These are phyloP conservation scores for Carcina quercana DNA, from an alignment of 2,888 invertebrate genomes.

Conservation along the genomic window DNA sequence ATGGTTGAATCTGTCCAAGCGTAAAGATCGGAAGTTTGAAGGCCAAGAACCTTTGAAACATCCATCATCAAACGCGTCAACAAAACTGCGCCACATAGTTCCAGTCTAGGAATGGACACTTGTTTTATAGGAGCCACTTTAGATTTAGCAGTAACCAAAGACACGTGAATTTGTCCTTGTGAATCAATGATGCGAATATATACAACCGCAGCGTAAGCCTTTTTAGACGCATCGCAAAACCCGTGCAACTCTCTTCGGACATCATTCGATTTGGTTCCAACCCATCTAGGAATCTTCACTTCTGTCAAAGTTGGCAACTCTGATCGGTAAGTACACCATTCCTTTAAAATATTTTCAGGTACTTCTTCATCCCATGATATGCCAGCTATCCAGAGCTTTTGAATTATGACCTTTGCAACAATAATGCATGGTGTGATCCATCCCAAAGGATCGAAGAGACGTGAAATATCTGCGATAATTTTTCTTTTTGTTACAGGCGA, in stretches of 20 bases:
- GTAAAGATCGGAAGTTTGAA: neutral
- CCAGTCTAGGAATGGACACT: slow-evolving; percentile 13
- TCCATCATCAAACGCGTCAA: neutral
- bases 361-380: slow-evolving; percentile 18
- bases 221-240: slow-evolving; percentile 10
- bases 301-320: slow-evolving; percentile 2
- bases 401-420: slow-evolving; percentile 16
- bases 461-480: slow-evolving; percentile 12
- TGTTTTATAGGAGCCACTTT: slow-evolving; percentile 4
- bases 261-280: neutral
- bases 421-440: slow-evolving; percentile 14
- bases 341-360: slow-evolving; percentile 6
- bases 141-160: neutral
- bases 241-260: neutral
- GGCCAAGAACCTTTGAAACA: neutral
- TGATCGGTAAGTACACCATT: slow-evolving; percentile 12
- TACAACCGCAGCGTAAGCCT: slow-evolving; percentile 14
- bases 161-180: neutral
- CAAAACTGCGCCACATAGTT: slow-evolving; percentile 6
- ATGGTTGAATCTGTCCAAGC: slow-evolving; percentile 7
- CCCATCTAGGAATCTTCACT: neutral
- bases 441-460: slow-evolving; percentile 15
- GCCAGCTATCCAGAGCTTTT: slow-evolving; percentile 18
- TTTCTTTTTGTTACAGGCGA: slow-evolving; percentile 9
- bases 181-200: neutral